A percentile compares a stretch with the other conserved stretches of the same genome.
These are phyloP conservation scores for Stenotaenia linearis DNA, from an alignment of 2,888 invertebrate genomes.

Conservation along the genomic window DNA sequence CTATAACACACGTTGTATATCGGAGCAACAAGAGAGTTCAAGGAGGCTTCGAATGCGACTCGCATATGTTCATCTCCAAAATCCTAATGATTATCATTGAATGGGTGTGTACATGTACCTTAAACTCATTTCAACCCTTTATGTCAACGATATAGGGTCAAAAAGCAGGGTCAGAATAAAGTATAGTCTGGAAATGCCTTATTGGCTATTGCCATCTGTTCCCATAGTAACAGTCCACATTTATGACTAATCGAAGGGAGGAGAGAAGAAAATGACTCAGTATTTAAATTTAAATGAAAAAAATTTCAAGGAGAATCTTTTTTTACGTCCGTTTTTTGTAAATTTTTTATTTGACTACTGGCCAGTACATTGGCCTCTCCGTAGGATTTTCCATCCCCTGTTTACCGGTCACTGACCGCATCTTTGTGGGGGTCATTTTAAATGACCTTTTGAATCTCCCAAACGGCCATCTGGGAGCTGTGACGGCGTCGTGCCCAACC, in stretches of 20 bases:
- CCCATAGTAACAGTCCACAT: not conserved
- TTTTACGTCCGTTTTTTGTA: not conserved
- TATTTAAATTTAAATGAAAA: not conserved
- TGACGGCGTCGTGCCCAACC: not conserved
- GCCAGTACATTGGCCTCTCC: not conserved
- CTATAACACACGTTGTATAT: not conserved
- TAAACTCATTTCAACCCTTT: not conserved
- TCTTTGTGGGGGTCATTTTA: not conserved
- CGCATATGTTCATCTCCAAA: not conserved
- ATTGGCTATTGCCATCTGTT: not conserved
- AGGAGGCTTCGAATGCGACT: no score
- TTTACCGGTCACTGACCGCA: not conserved
- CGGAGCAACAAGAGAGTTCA: no score
- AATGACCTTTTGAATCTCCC: constrained; percentile 5
- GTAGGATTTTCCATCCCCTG: not conserved
- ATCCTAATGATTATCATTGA: no score
- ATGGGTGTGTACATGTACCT: not conserved
- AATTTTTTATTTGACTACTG: not conserved
- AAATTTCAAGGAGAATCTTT: not conserved
- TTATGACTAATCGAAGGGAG: not conserved
- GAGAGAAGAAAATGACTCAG: not conserved
- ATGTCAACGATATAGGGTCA: not conserved
- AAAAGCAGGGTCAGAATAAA: not conserved
- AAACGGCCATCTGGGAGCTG: not conserved
- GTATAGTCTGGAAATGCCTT: not conserved